These are phyloP conservation scores for Pholis gunnellus DNA, from an alignment of 2,113 vertebrate genomes.

Conservation along the genomic window DNA sequence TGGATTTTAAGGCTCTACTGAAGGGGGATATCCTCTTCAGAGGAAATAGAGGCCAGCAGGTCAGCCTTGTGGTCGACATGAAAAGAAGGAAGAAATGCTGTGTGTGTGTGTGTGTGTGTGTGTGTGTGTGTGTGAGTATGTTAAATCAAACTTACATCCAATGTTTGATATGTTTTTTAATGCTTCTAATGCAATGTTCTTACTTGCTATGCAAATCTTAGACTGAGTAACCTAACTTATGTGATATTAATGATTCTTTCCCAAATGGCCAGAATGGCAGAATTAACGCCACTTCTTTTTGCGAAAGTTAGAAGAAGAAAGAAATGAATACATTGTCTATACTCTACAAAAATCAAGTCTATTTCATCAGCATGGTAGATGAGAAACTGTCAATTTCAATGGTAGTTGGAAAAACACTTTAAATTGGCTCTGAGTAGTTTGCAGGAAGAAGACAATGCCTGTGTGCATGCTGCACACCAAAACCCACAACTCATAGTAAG, in stretches of 20 bases:
- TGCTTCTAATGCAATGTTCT: neutral
- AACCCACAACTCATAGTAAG: conserved; percentile 26
- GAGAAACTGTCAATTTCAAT: conserved; percentile 1
- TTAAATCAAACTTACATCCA: conserved; percentile 25
- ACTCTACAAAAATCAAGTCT: neutral
- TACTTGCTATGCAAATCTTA: neutral
- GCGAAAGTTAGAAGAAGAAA: neutral
- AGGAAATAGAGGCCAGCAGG: conserved; percentile 75
- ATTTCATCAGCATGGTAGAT: neutral
- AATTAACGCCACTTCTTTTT: neutral
- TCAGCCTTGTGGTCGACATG: conserved; percentile 75
- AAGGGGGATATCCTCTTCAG: conserved; percentile 67
- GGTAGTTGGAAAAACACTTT: neutral
- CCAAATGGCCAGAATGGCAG: neutral
- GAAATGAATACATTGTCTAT: neutral
- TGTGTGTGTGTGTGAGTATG: conserved; percentile 8
- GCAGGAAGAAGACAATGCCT: conserved; percentile 9
- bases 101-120: conserved; percentile 39
- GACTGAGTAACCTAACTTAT: neutral
- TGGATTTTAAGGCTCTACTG: conserved; percentile 69
- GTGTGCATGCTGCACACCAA: conserved; percentile 1
- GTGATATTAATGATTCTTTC: neutral
- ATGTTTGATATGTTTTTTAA: conserved; percentile 31
- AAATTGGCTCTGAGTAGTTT: conserved; percentile 12
- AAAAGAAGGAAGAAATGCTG: conserved; percentile 56